Base-by-base conservation (phyloP, 1,140 invertebrate genomes). In the Uloborus diversus region DNA sequence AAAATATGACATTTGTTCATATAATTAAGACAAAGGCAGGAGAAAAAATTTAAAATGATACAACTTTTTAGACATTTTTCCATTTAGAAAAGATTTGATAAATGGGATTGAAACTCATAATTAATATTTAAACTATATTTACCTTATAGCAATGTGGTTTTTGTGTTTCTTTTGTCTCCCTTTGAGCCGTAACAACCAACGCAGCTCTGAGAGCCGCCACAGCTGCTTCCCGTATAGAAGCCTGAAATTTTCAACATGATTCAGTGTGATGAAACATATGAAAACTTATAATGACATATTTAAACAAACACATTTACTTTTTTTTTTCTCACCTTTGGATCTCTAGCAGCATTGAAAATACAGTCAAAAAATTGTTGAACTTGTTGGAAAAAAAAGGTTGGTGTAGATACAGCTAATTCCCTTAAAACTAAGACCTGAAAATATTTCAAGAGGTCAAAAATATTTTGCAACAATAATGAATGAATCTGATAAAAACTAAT, bases 341-440 rank as follows among this genome's bases (percentile, higher is more conserved):
- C 96, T 75, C 93, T 91, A 33, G 99, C 91, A 2, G 95, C 95
- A 84, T 93, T 93, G 83, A 99, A 96, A 78, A 99, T 98, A 42
- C 84, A 85, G 79, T 99, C 96, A 87, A 99, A 99, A 87, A 99
- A 99, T 59, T 92, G 92, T 20, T 94, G 94, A 0, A 98, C 95
- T 90, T 98, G 95, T 88, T 99, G 96, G 86, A 98, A 99, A 87
- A 99, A 99, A 87, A 97, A 98, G 17, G 97, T 98, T 2, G 97
- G 97, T 87, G 97, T 96, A 14, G 94, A 94, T 20, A 96, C 92
- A 13, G 98, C 98, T 17, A 99, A 87, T 88, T 99, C 98, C 84
- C 94, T 92, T 7, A 99, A 86, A 13, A 99, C 91, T 27, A 99
- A 88, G 3, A 98, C 90, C 89, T 91, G 84, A 81, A 83, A 81